Percentiles rank a stretch among this genome's conserved stretches.
These are phyloP conservation scores for Carabus problematicus DNA, from an alignment of 2,888 invertebrate species.

Conservation along the genomic window DNA sequence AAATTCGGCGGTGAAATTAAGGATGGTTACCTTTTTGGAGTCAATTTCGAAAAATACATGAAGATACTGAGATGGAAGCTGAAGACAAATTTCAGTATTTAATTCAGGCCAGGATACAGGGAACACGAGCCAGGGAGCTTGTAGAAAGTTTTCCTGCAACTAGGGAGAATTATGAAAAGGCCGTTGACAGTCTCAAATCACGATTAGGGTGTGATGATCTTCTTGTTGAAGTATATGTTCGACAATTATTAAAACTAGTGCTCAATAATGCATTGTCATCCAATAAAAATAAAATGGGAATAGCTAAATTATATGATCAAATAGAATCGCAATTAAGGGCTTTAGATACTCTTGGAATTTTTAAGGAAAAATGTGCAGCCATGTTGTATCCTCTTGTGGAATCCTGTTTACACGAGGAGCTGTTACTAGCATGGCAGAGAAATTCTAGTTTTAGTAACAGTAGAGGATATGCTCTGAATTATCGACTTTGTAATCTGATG, in stretches of 20 bases:
- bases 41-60: constrained; percentile 17
- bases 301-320: no score
- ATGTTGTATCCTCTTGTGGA: constrained; percentile 35
- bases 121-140: no score
- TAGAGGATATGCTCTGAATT: not conserved
- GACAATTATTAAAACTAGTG: constrained; percentile 36
- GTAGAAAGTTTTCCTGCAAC: no score
- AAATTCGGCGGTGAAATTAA: constrained; percentile 18
- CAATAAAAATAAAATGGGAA: no score
- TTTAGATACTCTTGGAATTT: constrained; percentile 18
- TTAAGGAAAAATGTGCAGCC: constrained; percentile 25
- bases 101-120: no score
- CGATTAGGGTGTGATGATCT: constrained; percentile 30
- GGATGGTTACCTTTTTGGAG: constrained; percentile 29
- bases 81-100: no score
- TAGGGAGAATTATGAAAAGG: constrained; percentile 26
- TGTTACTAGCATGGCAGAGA: no score
- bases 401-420: constrained; percentile 26
- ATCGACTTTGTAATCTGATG: constrained; percentile 32
- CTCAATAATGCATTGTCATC: no score
- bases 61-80: not conserved
- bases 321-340: no score
- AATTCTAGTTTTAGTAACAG: constrained; percentile 23
- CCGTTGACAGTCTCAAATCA: constrained; percentile 18
- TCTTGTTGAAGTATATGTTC: constrained; percentile 49